Evolutionary conservation across 2,888 invertebrate genomes (phyloP), one percentile per base, ranked within the genome.

Genomic region (Conops quadrifasciatus): DNA sequence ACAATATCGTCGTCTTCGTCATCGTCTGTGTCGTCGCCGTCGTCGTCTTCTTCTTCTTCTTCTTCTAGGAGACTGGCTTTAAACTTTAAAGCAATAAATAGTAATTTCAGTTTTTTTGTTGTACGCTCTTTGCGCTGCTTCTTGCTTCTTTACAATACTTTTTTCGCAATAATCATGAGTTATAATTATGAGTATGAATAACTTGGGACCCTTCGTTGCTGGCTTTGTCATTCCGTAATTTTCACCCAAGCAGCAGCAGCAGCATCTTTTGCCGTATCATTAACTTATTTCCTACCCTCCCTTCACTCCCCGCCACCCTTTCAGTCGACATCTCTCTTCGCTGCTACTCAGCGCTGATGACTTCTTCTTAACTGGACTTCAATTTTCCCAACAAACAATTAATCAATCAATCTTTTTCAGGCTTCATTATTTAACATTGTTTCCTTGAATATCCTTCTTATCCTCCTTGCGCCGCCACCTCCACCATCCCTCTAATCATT

Each of bases 381-480:
- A 45, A 45, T 67, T 43, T 45, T 43, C 26, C n/a, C 21, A 63
- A 47, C 63, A 67, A 67, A 58, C 45, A 58, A 58, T 58, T 24
- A 21, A 21, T 53, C 53, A 28, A 53, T 19, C 19, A 21, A 53
- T 53, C 11, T 28, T 16, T 28, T 58, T 15, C 16, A 26, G 19
- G 58, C 11, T 24, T 58, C 13, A 26, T 58, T 58, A 58, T 15
- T 58, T 58, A 56, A 36, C 24, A 30, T 19, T 49, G 19, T 16
- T n/a, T 47, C 43, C 36, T 16, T 3, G 19, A 19, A 63, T 63
- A 24, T 45, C 21, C 21, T 26, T 47, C 16, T n/a, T 11, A 60
- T 60, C 21, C 16, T 13, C 15, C 5, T 36, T 30, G 36, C 19
- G 21, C 21, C 19, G 21, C 43, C 11, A 36, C 11, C 30, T 62